Evolutionary conservation across 2,797 vertebrate genomes (phyloP), one percentile per base, ranked within the genome.

Genomic region (Phalanger gymnotis): DNA sequence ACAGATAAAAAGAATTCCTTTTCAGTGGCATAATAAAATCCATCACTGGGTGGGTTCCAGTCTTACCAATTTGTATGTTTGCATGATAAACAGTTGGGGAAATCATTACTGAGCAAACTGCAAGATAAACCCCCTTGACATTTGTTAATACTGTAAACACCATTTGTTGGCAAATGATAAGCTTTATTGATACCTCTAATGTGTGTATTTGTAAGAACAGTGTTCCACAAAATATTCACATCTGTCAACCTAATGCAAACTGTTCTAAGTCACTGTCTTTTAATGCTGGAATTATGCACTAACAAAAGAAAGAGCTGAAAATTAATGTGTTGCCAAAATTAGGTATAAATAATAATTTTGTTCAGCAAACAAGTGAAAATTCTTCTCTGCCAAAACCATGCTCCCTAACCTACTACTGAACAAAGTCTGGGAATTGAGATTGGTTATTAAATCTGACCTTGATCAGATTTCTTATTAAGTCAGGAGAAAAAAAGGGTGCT

Each of bases 401-500:
- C 96, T 56, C 31, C 97, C 97, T 98, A 98, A 98, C 97, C 96
- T 98, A 96, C 98, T 98, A 92, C 10, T 19, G 98, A 97, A 98
- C 97, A 98, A 98, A 98, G 96, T 97, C 94, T 81, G 96, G 97
- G 97, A 98, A 98, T 98, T 98, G 98, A 98, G 98, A 98, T 98
- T 81, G 97, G 98, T 98, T 99, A 98, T 99, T 99, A 99, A 98
- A 98, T 98, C 98, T 98, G 98, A 98, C 98, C 98, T 98, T 99
- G 99, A 98, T 98, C 98, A 98, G 98, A 98, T 98, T 98, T 98
- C 47, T 98, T 98, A 98, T 99, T 99, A 99, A 99, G 98, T 98
- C 98, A 98, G 98, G 96, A 30, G 93, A 98, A 98, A 98, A 98
- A 98, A 98, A 98, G 97, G 97, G 97, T 98, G 98, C 98, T 98